phyloP scores from a whole-genome alignment of 2,888 invertebrate genomes.

The Oscheius sp. region DNA sequence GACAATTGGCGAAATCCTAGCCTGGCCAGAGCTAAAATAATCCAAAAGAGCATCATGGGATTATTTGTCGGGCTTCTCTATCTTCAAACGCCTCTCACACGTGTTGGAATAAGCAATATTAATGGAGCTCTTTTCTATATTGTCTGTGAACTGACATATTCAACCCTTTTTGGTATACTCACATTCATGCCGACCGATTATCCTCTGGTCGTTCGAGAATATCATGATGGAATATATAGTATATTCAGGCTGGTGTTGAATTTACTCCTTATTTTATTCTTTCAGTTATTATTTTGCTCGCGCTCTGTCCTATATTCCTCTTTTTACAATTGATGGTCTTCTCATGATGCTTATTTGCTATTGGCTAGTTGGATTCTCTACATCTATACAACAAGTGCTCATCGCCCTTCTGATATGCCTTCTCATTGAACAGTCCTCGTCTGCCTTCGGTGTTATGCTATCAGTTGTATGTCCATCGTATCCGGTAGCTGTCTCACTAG shows the following conservation, averaged over 20 bases:
- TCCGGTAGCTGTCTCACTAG: constrained; percentile 54
- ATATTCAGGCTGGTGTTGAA: constrained; percentile 66
- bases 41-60: constrained; percentile 68
- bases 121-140: constrained; percentile 90
- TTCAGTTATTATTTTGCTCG: constrained; percentile 63
- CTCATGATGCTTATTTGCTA: constrained; percentile 85
- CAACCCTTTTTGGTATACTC: constrained; percentile 91
- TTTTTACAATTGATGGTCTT: constrained; percentile 78
- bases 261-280: neutral
- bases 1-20: constrained; percentile 67
- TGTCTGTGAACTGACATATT: constrained; percentile 76
- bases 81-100: constrained; percentile 69
- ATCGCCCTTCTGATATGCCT: constrained; percentile 48
- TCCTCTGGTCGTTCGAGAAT: constrained; percentile 87
- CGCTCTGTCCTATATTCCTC: constrained; percentile 63
- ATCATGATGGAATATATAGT: constrained; percentile 88
- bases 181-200: constrained; percentile 87
- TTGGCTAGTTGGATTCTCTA: constrained; percentile 81
- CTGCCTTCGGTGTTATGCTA: constrained; percentile 65
- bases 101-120: constrained; percentile 92
- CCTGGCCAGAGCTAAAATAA: constrained; percentile 63
- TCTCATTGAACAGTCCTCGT: constrained; percentile 57
- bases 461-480: constrained; percentile 64
- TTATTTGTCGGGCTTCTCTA: constrained; percentile 86
- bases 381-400: constrained; percentile 31